Conservation (phyloP, 2,113 vertebrate genomes). For the Austrofundulus limnaeus region DNA sequence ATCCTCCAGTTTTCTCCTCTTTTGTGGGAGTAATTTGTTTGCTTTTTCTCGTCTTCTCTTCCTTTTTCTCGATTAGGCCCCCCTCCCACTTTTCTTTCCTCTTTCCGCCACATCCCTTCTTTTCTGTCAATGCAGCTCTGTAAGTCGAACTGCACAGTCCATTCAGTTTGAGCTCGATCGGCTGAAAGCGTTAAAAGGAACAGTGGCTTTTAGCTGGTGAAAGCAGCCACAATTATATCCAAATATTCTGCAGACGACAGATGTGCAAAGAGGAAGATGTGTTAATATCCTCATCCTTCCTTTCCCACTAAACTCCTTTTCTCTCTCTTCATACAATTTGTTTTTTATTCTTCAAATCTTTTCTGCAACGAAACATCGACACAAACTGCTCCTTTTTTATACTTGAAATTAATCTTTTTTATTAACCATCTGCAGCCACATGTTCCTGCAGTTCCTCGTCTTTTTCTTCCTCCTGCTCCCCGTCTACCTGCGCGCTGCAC, state of each 20-base stretch:
- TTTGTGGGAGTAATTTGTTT: constrained; percentile 24
- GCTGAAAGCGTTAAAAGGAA: constrained; percentile 22
- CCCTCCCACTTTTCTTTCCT: neutral
- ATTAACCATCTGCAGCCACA: constrained; percentile 49
- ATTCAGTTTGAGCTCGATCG: constrained; percentile 44
- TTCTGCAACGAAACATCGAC: constrained; percentile 25
- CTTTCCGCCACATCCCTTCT: constrained; percentile 2
- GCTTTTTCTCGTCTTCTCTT: constrained; percentile 26
- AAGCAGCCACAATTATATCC: constrained; percentile 26
- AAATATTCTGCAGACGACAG: constrained; percentile 35
- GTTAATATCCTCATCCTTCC: constrained; percentile 37
- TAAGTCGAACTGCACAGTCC: constrained; percentile 18
- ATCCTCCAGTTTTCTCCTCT: constrained; percentile 21
- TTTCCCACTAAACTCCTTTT: constrained; percentile 16
- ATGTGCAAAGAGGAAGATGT: constrained; percentile 25
- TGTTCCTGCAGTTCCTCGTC: constrained; percentile 6
- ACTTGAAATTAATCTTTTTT: constrained; percentile 16
- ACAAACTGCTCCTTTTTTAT: constrained; percentile 1
- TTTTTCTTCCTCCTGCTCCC: constrained; percentile 6
- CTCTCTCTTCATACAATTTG: constrained; percentile 6
- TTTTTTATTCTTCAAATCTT: constrained; percentile 24
- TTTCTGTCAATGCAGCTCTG: constrained; percentile 11
- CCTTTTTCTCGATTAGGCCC: neutral
- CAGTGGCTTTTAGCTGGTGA: constrained; percentile 16
- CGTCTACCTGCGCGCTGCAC: neutral